Evolutionary conservation across 2,113 vertebrate species (phyloP).

Genomic region (Tor tambroides): DNA sequence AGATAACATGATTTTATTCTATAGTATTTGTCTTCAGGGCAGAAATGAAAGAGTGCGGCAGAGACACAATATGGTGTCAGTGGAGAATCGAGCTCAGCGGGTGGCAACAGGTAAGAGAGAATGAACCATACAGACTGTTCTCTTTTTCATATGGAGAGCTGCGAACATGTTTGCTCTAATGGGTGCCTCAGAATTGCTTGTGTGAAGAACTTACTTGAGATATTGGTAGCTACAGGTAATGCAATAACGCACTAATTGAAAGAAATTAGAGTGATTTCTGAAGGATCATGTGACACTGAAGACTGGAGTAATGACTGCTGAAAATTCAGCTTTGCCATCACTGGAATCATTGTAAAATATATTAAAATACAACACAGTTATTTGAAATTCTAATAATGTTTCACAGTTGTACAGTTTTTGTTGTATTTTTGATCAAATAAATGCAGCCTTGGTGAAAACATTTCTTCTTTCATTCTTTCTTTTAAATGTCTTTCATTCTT

Average conservation of each 20-base stretch:
- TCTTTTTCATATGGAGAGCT: not conserved
- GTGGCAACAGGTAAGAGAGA: not conserved
- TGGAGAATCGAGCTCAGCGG: not conserved
- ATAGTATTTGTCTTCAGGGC: constrained; percentile 19
- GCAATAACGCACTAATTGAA: not conserved
- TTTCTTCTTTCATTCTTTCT: not conserved
- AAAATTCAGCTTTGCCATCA: not conserved
- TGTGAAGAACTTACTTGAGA: not conserved
- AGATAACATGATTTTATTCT: constrained; percentile 23
- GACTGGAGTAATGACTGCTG: not conserved
- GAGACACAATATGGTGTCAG: not conserved
- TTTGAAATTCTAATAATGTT: not conserved
- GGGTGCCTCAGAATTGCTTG: not conserved
- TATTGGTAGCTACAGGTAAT: not conserved
- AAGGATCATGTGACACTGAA: not conserved
- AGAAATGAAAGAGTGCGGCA: constrained; percentile 27
- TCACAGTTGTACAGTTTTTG: not conserved
- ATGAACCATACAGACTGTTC: not conserved
- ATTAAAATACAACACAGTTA: not conserved
- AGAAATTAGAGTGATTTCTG: not conserved
- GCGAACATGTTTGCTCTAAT: not conserved
- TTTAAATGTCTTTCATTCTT: too few species aligned
- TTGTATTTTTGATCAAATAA: not conserved
- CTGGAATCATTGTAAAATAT: not conserved
- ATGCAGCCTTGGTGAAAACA: not conserved